Evolutionary conservation across 1,140 invertebrate species (phyloP), one percentile per base, ranked within the genome.

Genomic region (Augochlora pura): DNA sequence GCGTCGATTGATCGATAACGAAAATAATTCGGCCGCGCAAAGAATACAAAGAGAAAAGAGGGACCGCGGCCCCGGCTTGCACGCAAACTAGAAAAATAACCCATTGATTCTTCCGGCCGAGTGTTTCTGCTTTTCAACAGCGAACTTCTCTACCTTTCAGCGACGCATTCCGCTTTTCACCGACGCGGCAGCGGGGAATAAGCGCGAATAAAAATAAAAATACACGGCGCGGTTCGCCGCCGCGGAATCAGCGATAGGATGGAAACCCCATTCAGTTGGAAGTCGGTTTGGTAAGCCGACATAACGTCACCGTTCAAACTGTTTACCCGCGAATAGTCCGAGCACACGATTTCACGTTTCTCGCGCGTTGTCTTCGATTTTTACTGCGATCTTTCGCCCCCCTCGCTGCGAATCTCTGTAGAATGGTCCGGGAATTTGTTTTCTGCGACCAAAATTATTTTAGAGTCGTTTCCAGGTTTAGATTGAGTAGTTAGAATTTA

Each of bases 171-270:
- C 66, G 18, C 23, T 70, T 70, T 63, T 63, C 67, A 46, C 46
- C 21, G 12, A 21, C 6, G 14, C 12, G 0, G 46, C 2, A 9
- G 46, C 14, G 42, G 42, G 42, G 42, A 9, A 46, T 21, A 14
- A 38, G 21, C 12, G 63, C 38, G 52, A 77, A 77, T 72, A 72
- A 77, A 77, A 77, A 77, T 77, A 77, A 77, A 32, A 77, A 72
- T 72, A 72, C 68, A 7, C 68, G 67, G 60, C 46, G 46, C 32
- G 68, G 42, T 71, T 64, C 68, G 60, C 59, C 8, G 27, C 25
- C 54, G 38, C 57, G n/a, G 16, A 52, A 25, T 52, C 49, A 10
- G 14, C 54, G 54, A 57, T 10, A n/a, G 21, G 54, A 77, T 70
- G 49, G 70, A 77, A 77, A 57, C 7, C 38, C 39, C 46, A 23